A percentile compares a stretch with the other conserved stretches of the same genome.
phyloP scores from a whole-genome alignment of 2,888 invertebrate species.

The Dioctria linearis region DNA sequence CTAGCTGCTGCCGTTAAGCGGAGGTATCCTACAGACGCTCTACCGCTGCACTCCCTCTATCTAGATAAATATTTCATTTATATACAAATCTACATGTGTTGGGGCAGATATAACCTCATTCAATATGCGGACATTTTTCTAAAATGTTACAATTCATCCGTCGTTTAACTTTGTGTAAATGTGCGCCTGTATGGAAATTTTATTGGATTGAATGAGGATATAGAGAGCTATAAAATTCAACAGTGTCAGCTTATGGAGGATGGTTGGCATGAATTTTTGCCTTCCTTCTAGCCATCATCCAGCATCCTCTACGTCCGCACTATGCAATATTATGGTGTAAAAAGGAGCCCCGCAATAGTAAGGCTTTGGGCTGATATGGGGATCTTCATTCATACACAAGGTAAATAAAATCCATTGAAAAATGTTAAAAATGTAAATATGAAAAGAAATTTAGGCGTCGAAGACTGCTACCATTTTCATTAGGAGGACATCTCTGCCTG shows the following conservation, averaged over 20 bases:
- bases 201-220: slow-evolving; percentile 44
- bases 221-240: slow-evolving; percentile 21
- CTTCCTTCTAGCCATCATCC: background rate
- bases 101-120: slow-evolving; percentile 36
- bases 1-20: slow-evolving; percentile 28
- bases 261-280: slow-evolving; percentile 18
- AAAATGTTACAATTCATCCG: slow-evolving; percentile 49
- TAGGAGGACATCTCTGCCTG: too few species aligned
- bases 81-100: slow-evolving; percentile 38
- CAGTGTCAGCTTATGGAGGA: background rate
- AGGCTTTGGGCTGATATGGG: too few species aligned
- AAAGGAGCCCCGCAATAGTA: too few species aligned
- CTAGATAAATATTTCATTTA: slow-evolving; percentile 50
- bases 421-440: too few species aligned
- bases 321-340: too few species aligned
- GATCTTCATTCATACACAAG: too few species aligned
- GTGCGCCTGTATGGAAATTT: slow-evolving; percentile 47
- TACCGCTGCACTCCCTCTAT: background rate
- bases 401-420: too few species aligned
- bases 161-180: slow-evolving; percentile 31
- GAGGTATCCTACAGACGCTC: slow-evolving; percentile 20
- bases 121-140: slow-evolving; percentile 48
- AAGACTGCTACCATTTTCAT: too few species aligned
- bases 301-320: background rate
- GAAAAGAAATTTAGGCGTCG: too few species aligned